Evolutionary conservation across 2,113 vertebrate species (phyloP).

Genomic region (Tichodroma muraria): DNA sequence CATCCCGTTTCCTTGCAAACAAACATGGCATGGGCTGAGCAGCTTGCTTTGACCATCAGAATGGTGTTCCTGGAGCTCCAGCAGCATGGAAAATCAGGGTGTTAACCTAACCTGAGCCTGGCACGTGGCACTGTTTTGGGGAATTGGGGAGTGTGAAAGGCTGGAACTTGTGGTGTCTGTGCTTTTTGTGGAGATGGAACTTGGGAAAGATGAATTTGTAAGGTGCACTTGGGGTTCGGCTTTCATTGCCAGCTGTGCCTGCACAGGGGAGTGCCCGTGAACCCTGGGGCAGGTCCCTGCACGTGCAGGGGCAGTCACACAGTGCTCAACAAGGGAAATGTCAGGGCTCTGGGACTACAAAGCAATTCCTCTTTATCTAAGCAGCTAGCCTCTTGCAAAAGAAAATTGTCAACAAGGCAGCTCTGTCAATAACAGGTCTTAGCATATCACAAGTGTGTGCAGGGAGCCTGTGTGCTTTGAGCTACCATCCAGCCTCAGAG

Average conservation of each 20-base stretch:
- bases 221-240: neutral
- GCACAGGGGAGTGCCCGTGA: accelerated
- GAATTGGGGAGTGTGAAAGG: neutral
- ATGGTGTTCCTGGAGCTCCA: neutral
- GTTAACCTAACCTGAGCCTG: neutral
- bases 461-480: neutral
- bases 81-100: accelerated
- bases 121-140: neutral
- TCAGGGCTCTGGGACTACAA: neutral
- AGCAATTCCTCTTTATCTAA: neutral
- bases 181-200: neutral
- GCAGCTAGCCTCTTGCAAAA: neutral
- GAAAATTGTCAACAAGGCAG: neutral
- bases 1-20: slow-evolving; percentile 43
- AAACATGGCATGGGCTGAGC: neutral
- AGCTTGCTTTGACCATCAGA: neutral
- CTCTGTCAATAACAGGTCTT: neutral
- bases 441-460: neutral
- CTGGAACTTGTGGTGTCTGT: accelerated
- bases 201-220: neutral
- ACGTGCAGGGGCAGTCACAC: neutral
- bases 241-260: neutral
- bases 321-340: neutral
- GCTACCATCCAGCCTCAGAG: neutral
- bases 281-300: neutral